These are phyloP conservation scores for Zaprionus vittiger DNA, from an alignment of 1,140 invertebrate genomes.

Conservation along the genomic window DNA sequence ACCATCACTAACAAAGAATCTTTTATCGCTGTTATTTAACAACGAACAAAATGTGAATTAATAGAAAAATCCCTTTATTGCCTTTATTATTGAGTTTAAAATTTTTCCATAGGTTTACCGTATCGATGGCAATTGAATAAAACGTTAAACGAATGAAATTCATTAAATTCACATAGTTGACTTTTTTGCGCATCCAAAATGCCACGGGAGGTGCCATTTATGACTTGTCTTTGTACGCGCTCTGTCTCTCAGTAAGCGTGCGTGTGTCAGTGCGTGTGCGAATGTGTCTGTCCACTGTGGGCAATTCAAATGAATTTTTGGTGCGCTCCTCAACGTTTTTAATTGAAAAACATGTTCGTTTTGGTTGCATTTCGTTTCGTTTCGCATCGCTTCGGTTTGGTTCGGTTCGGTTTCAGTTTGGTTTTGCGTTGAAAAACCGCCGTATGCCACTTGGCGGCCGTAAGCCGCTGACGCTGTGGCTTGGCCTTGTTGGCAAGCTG, in stretches of 20 bases:
- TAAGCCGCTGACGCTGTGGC: slow-evolving; percentile 52
- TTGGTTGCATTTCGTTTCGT: slow-evolving; percentile 61
- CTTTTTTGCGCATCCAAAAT: slow-evolving; percentile 6
- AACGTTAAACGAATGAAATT: not conserved
- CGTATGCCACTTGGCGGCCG: slow-evolving; percentile 60
- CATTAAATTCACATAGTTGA: slow-evolving; percentile 6
- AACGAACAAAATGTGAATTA: not conserved
- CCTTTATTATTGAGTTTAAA: not conserved
- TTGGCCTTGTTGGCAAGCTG: slow-evolving; percentile 24
- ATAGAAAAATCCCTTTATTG: not conserved
- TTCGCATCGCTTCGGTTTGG: slow-evolving; percentile 24
- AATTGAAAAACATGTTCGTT: slow-evolving; percentile 81
- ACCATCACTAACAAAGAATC: not conserved
- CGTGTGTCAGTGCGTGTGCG: not conserved
- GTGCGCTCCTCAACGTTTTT: slow-evolving; percentile 67
- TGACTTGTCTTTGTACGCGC: slow-evolving; percentile 59
- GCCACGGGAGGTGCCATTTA: slow-evolving; percentile 50
- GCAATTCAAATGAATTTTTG: slow-evolving; percentile 76
- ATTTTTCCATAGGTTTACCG: not conserved
- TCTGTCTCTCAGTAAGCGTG: not conserved
- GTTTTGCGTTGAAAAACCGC: slow-evolving; percentile 11
- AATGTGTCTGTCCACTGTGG: slow-evolving; percentile 17
- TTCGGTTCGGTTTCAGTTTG: slow-evolving; percentile 50
- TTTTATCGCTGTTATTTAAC: not conserved
- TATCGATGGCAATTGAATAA: not conserved